Conservation (phyloP, 2,888 invertebrate species). For the Drosophila mercatorum region DNA sequence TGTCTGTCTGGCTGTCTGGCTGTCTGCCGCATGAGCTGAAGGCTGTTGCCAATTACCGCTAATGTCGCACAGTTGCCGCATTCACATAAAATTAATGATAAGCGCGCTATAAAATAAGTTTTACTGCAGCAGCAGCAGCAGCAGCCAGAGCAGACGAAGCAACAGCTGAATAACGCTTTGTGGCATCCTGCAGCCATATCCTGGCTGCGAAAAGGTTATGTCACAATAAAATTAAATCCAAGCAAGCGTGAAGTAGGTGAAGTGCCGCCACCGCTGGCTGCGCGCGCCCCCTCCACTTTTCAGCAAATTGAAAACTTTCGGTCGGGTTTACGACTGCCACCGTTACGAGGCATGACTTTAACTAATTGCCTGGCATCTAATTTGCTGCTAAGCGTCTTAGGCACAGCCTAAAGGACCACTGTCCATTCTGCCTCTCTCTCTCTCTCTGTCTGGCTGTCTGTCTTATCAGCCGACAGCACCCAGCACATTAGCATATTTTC, state of each 20-base stretch:
- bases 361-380: conserved; percentile 59
- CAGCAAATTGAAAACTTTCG: conserved; percentile 70
- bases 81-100: conserved; percentile 80
- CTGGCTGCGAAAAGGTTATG: conserved; percentile 71
- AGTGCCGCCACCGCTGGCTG: conserved; percentile 13
- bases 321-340: conserved; percentile 57
- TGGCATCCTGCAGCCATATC: conserved; percentile 28
- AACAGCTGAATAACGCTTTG: conserved; percentile 42
- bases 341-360: conserved; percentile 43
- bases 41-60: conserved; percentile 76
- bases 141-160: conserved; percentile 35
- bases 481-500: conserved; percentile 76
- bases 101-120: conserved; percentile 78
- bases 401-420: conserved; percentile 31
- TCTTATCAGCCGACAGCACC: conserved; percentile 50
- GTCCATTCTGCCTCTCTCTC: conserved; percentile 34
- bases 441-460: neutral
- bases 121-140: conserved; percentile 63
- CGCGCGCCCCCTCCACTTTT: neutral
- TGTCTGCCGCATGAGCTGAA: conserved; percentile 18
- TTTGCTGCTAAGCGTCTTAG: conserved; percentile 52
- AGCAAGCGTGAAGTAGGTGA: conserved; percentile 75
- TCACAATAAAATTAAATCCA: conserved; percentile 79
- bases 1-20: conserved; percentile 3
- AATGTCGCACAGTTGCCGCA: conserved; percentile 78